Base-by-base conservation (phyloP, 1,140 invertebrate species). In the Orussus abietinus region DNA sequence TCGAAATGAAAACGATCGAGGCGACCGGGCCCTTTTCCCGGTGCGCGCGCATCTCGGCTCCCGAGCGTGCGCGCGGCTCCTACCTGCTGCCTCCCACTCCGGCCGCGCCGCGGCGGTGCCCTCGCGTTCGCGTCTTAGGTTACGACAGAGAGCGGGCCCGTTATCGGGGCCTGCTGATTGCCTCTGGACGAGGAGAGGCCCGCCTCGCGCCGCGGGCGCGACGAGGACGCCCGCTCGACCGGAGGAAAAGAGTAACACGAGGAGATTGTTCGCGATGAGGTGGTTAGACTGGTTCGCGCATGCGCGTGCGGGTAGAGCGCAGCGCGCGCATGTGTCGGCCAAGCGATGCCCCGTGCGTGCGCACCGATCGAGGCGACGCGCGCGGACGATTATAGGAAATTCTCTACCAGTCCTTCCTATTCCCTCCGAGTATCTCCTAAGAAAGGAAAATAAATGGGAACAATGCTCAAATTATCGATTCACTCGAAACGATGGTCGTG, bases 281-380 rank as follows among this genome's bases (percentile, higher is more conserved):
- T 71, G 69, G 70, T 73, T 69, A 71, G 62, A 73, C 70, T 70
- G 70, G 69, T 73, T 73, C 54, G 55, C 57, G 56, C 59, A 62
- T 59, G 59, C 58, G 58, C 59, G 59, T 59, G 52, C 61, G n/a
- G n/a, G n/a, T n/a, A n/a, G n/a, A n/a, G n/a, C n/a, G n/a, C n/a
- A n/a, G n/a, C n/a, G 59, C 51, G 55, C 20, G 29, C 21, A 39
- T 44, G 20, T 34, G 20, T 20, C n/a, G n/a, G n/a, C n/a, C n/a
- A n/a, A 39, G 29, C 42, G 37, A 39, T 54, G 42, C 10, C 36
- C 53, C 51, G 36, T 38, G 53, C 49, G 46, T n/a, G 54, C 50
- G 47, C 29, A 30, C 48, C 41, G 37, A 40, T 46, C 36, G 47
- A 36, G 29, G 31, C 25, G 37, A 42, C 28, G 51, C 25, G 20